Percentiles rank a stretch among this genome's conserved stretches.
Conservation (phyloP, 2,797 vertebrate genomes). For the Eutrigla gurnardus region DNA sequence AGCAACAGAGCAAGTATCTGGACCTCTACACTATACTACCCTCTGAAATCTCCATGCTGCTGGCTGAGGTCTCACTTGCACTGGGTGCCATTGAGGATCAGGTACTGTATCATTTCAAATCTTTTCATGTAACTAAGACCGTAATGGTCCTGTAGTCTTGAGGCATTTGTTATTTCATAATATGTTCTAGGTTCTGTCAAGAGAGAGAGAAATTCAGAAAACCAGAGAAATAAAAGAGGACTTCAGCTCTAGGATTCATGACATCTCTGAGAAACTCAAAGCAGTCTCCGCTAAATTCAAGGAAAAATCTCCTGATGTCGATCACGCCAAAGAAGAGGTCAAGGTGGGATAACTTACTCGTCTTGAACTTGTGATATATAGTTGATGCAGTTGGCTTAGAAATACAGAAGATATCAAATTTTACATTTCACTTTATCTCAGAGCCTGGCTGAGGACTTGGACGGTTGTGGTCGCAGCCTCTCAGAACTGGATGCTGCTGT, state of each 20-base stretch:
- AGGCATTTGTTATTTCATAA: constrained; percentile 1
- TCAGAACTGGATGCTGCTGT: constrained; percentile 90
- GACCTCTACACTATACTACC: constrained; percentile 92
- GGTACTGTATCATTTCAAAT: constrained; percentile 75
- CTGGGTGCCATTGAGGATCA: constrained; percentile 93
- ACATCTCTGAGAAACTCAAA: constrained; percentile 90
- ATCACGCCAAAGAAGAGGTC: constrained; percentile 91
- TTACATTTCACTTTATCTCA: constrained; percentile 55
- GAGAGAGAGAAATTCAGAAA: constrained; percentile 92
- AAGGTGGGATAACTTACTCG: constrained; percentile 82
- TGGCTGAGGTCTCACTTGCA: constrained; percentile 92
- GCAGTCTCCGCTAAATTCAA: constrained; percentile 89
- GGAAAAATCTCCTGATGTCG: constrained; percentile 90
- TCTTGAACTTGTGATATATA: neutral
- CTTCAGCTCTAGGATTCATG: constrained; percentile 89
- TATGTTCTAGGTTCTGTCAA: constrained; percentile 89
- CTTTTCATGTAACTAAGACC: neutral
- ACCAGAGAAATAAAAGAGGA: constrained; percentile 90
- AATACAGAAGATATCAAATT: neutral
- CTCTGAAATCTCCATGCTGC: constrained; percentile 93
- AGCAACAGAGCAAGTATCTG: constrained; percentile 95
- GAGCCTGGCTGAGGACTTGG: constrained; percentile 91
- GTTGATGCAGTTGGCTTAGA: neutral
- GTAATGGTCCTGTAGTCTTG: neutral
- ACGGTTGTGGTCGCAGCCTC: constrained; percentile 88